Conservation (phyloP, 2,797 vertebrate species). For the Botia kubotai region DNA sequence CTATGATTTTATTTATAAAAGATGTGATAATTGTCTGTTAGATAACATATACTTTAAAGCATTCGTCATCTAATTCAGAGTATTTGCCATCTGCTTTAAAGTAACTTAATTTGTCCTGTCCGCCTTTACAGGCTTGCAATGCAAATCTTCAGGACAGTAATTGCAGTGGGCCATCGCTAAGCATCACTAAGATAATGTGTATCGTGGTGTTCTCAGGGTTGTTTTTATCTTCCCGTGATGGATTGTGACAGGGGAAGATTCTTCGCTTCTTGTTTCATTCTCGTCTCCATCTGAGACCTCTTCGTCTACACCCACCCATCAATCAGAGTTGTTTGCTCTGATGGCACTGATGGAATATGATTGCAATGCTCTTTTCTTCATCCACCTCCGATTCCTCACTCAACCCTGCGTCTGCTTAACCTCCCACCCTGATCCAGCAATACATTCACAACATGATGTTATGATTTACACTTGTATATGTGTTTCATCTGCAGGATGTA, state of each 20-base stretch:
- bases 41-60: constrained; percentile 8
- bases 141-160: constrained; percentile 35
- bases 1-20: constrained; percentile 15
- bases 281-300: constrained; percentile 24
- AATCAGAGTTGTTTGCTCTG: constrained; percentile 47
- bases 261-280: constrained; percentile 8
- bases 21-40: constrained; percentile 29
- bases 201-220: constrained; percentile 22
- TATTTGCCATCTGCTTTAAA: constrained; percentile 9
- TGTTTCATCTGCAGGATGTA: constrained; percentile 12
- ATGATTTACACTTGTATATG: neutral
- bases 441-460: constrained; percentile 1
- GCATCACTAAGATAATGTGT: constrained; percentile 3
- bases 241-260: constrained; percentile 26
- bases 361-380: constrained; percentile 42
- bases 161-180: constrained; percentile 20
- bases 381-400: constrained; percentile 36
- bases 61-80: neutral
- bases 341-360: constrained; percentile 45
- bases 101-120: constrained; percentile 39
- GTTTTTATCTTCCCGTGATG: constrained; percentile 18
- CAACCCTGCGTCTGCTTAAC: constrained; percentile 35
- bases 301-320: constrained; percentile 46
- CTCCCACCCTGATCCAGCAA: constrained; percentile 13
- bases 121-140: constrained; percentile 16